phyloP scores from a whole-genome alignment of 2,888 invertebrate species.

The Eristalinus aeneus region DNA sequence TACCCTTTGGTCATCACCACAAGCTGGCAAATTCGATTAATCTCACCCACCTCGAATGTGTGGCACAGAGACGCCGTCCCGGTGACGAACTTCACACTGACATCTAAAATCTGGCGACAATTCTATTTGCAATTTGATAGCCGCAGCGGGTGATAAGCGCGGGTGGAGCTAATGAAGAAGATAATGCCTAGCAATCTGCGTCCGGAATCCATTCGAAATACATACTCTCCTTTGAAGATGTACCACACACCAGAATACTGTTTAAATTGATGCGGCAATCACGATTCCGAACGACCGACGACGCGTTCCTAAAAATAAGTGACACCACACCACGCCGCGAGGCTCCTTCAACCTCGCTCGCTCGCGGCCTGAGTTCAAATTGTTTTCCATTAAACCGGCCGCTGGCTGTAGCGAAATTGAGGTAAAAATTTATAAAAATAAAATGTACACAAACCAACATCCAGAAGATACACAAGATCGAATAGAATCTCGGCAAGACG shows the following conservation, averaged over 20 bases:
- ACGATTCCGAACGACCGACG: background rate
- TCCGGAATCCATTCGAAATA: background rate
- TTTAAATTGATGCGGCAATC: slow-evolving; percentile 15
- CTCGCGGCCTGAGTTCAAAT: slow-evolving; percentile 3
- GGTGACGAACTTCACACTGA: slow-evolving; percentile 17
- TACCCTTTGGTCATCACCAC: background rate
- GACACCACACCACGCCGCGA: slow-evolving; percentile 9
- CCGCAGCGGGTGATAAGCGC: slow-evolving; percentile 32
- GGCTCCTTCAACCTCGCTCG: background rate
- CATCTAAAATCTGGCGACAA: slow-evolving; percentile 35
- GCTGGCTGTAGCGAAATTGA: slow-evolving; percentile 5
- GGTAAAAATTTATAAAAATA: slow-evolving; percentile 14
- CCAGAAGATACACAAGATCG: slow-evolving; percentile 15
- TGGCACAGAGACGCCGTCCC: background rate
- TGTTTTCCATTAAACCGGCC: slow-evolving; percentile 32
- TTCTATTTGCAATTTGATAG: slow-evolving; percentile 48
- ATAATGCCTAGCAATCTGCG: slow-evolving; percentile 1
- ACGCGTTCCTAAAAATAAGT: slow-evolving; percentile 38
- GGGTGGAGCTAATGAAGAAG: slow-evolving; percentile 1
- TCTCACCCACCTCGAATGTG: background rate
- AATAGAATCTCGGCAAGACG: slow-evolving; percentile 21
- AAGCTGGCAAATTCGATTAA: background rate
- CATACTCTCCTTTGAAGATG: background rate
- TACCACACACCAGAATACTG: background rate
- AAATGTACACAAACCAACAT: background rate